Base-by-base conservation (phyloP, 2,113 vertebrate species). In the Lipotes vexillifer region DNA sequence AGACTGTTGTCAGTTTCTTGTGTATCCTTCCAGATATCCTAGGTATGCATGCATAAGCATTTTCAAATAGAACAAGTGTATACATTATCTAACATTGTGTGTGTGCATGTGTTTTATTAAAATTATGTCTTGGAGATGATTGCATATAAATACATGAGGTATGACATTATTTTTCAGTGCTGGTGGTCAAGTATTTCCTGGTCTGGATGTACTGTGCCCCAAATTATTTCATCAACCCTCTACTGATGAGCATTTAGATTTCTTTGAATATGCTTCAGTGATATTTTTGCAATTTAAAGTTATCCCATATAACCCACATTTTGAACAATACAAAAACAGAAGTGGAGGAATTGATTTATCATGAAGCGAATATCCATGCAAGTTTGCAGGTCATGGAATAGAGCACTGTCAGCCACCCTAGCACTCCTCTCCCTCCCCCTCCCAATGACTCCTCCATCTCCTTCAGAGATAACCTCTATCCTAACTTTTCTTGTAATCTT, bases 341-440 rank as follows among this genome's bases (percentile, higher is more conserved):
- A 41, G 8, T 52, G 15, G 17, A 7, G 27, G 8, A n/a, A 52
- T 31, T 41, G 46, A 33, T 13, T 82, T 41, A 21, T 31, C 41
- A 44, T 21, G 18, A 6, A 18, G 63, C 8, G 21, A 69, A 71
- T 13, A 27, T 4, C 1, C 29, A 9, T 0, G 3, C 6, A 12
- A 7, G 3, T 20, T 20, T 17, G 65, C 52, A 72, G 85, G 44
- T 61, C 38, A 5, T 0, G 17, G 52, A 65, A 14, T 11, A 5
- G 49, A 55, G 18, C 14, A 2, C 2, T 4, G 3, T n/a, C 29
- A 14, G 15, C 33, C 55, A 6, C 21, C 41, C 21, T 18, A 18
- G 29, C 18, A 0, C 2, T 5, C 5, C 25, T n/a, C 9, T 21
- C 6, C 10, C 11, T 17, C 18, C 15, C 2, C 13, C 8, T 66